These are phyloP conservation scores for Latheticus oryzae DNA, from an alignment of 2,888 invertebrate genomes.

Conservation along the genomic window DNA sequence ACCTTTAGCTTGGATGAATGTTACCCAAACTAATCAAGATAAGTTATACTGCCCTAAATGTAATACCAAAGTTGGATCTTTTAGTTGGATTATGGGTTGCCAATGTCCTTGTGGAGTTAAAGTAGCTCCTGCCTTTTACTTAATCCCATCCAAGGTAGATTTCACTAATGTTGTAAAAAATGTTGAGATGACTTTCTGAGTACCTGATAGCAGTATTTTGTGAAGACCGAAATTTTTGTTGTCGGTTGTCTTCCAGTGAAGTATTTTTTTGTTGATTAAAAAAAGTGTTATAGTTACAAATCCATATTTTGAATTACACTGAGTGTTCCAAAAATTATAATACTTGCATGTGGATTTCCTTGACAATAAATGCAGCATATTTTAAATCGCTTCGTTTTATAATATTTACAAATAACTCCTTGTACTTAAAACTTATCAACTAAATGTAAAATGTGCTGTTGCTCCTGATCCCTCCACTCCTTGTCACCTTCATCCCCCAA, in stretches of 20 bases:
- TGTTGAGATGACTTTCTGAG: slow-evolving; percentile 74
- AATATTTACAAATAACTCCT: too few relatives aligned
- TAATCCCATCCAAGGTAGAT: slow-evolving; percentile 91
- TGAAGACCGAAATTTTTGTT: background rate
- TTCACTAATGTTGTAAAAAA: slow-evolving; percentile 90
- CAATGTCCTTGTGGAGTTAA: slow-evolving; percentile 91
- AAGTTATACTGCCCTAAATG: slow-evolving; percentile 91
- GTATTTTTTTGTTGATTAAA: slow-evolving; percentile 6
- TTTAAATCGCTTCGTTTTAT: too few relatives aligned
- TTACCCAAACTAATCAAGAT: slow-evolving; percentile 77
- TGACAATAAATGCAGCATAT: too few relatives aligned
- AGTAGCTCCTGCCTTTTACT: slow-evolving; percentile 91
- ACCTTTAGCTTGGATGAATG: slow-evolving; percentile 91
- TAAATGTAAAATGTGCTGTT: slow-evolving; percentile 90
- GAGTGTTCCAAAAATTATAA: too few relatives aligned
- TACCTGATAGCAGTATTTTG: slow-evolving; percentile 14
- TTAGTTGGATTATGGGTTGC: slow-evolving; percentile 92
- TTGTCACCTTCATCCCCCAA: slow-evolving; percentile 89
- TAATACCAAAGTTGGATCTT: slow-evolving; percentile 85
- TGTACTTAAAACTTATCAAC: slow-evolving; percentile 96
- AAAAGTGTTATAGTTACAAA: background rate
- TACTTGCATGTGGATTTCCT: too few relatives aligned
- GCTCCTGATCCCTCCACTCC: slow-evolving; percentile 88
- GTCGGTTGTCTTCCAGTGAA: slow-evolving; percentile 7
- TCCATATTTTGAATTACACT: too few relatives aligned